These are phyloP conservation scores for Ceratina australensis DNA, from an alignment of 1,140 invertebrate species.

Conservation along the genomic window DNA sequence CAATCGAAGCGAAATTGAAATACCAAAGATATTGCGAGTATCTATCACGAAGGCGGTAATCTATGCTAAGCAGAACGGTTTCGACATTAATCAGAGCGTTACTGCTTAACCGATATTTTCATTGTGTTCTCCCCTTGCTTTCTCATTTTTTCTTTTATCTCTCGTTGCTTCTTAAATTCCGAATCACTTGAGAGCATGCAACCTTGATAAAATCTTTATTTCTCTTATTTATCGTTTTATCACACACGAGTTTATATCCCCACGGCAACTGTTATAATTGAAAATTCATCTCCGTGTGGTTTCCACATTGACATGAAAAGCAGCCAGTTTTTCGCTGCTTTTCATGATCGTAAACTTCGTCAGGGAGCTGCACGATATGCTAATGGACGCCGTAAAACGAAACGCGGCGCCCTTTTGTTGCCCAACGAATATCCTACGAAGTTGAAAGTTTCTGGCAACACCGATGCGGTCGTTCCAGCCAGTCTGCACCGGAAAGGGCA, in stretches of 20 bases:
- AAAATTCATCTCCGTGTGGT: not conserved
- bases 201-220: too few relatives aligned
- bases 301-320: not conserved
- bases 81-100: slow-evolving; percentile 73
- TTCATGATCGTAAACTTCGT: not conserved
- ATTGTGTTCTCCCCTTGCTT: slow-evolving; percentile 37
- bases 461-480: not conserved
- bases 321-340: not conserved
- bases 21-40: slow-evolving; percentile 20
- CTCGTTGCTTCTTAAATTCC: not conserved
- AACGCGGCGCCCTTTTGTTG: slow-evolving; percentile 29
- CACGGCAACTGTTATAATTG: not conserved
- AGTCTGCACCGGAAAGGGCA: slow-evolving; percentile 24
- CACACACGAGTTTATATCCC: too few relatives aligned
- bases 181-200: too few relatives aligned
- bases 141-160: slow-evolving; percentile 6
- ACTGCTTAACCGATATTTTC: slow-evolving; percentile 70
- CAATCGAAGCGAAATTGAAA: slow-evolving; percentile 31
- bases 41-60: slow-evolving; percentile 24
- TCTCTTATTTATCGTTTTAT: too few relatives aligned
- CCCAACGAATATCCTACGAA: slow-evolving; percentile 7
- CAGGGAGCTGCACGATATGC: not conserved
- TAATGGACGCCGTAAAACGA: slow-evolving; percentile 27
- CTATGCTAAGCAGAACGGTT: slow-evolving; percentile 29
- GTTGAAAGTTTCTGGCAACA: slow-evolving; percentile 34